phyloP scores from a whole-genome alignment of 2,888 invertebrate genomes.

The Cyclophora punctaria region DNA sequence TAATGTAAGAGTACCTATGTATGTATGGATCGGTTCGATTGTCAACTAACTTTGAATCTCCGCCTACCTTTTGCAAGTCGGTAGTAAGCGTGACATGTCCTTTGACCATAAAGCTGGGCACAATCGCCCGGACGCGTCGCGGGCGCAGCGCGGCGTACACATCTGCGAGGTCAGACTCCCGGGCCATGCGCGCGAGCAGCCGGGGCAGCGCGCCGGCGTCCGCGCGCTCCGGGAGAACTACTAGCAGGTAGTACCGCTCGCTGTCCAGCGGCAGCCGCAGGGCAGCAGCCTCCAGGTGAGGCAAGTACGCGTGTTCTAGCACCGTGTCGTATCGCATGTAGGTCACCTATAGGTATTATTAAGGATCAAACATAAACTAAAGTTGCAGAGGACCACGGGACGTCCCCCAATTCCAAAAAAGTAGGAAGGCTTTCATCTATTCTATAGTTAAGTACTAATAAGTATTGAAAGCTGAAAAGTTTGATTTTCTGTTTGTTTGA shows the following conservation, averaged over 20 bases:
- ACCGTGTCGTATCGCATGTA: constrained; percentile 86
- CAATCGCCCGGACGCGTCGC: constrained; percentile 82
- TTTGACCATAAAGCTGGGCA: constrained; percentile 86
- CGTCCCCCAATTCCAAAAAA: too few species aligned
- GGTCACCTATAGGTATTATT: constrained; percentile 53
- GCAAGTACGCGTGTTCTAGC: constrained; percentile 83
- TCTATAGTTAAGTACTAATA: too few species aligned
- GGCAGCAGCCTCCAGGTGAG: constrained; percentile 81
- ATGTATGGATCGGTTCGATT: not conserved
- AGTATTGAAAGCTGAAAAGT: not conserved
- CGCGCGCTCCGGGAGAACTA: constrained; percentile 80
- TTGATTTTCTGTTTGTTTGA: too few species aligned
- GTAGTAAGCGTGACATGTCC: constrained; percentile 88
- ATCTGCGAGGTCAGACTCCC: constrained; percentile 77
- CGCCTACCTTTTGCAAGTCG: constrained; percentile 84
- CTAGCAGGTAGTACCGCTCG: constrained; percentile 83
- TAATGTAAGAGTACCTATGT: not conserved
- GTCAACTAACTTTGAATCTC: not conserved
- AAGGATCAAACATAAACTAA: constrained; percentile 25
- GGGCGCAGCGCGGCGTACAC: constrained; percentile 81
- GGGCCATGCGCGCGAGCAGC: constrained; percentile 78
- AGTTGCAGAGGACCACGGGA: too few species aligned
- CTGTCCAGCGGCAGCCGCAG: constrained; percentile 87
- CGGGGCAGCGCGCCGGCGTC: constrained; percentile 77
- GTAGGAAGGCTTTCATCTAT: too few species aligned